Evolutionary conservation across 2,797 vertebrate genomes (phyloP), one percentile per base, ranked within the genome.

Genomic region (Sebastes iracundus): DNA sequence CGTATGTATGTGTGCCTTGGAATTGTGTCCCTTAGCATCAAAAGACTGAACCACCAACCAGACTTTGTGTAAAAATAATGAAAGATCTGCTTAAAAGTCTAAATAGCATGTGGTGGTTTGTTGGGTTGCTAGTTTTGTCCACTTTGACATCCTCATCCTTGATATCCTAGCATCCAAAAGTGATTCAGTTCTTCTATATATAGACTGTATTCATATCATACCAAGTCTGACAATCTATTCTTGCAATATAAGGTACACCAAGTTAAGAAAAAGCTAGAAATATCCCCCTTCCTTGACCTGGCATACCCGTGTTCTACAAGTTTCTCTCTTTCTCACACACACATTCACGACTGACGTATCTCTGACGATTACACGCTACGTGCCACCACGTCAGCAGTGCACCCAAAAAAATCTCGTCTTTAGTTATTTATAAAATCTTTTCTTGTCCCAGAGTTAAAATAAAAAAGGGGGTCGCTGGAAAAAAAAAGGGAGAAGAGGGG

Each of bases 361-460:
- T 83, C 22, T 92, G 92, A 92, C 84, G 90, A 71, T 64, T 69
- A 59, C 72, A 63, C 56, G 2, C 75, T 65, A 46, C 53, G 59
- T 25, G 25, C 20, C 42, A 18, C 76, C 27, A 77, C 83, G 84
- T 92, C 90, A 90, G 81, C 87, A 84, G 33, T 14, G 49, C 55
- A 32, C 77, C 88, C 85, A 49, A 89, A 87, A 89, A 92, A 88
- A 81, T 68, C 72, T 64, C 46, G 35, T 28, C 72, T 73, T 91
- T 60, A 91, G 88, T 90, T 94, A 93, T 92, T 94, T 86, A 92
- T 92, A 88, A 86, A 90, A 71, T 88, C 86, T 84, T 88, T 92
- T 91, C 87, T 86, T 82, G 76, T 82, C 68, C 67, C 2, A 1
- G 56, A 83, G 79, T 90, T 88, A 59, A 87, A 81, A 80, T 84